Conservation (phyloP, 1,140 invertebrate species). For the Papilio helenus region DNA sequence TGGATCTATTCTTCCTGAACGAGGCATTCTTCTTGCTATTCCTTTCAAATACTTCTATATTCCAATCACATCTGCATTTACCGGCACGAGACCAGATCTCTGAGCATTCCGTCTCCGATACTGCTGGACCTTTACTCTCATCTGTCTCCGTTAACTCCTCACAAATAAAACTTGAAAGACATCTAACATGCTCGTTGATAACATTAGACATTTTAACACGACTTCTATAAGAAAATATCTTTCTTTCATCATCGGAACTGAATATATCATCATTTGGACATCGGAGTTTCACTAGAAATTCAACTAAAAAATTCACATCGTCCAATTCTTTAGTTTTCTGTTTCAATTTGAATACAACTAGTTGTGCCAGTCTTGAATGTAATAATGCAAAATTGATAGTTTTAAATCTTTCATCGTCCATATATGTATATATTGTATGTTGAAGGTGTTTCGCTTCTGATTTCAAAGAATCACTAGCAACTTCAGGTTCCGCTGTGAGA, state of each 20-base stretch:
- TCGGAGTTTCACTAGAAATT: conserved; percentile 65
- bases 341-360: conserved; percentile 83
- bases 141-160: conserved; percentile 69
- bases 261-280: conserved; percentile 80
- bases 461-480: conserved; percentile 80
- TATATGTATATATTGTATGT: conserved; percentile 86
- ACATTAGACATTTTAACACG: conserved; percentile 60
- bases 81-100: conserved; percentile 80
- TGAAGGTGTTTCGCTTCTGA: conserved; percentile 86
- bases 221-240: conserved; percentile 52
- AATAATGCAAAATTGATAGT: conserved; percentile 85
- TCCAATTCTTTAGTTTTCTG: conserved; percentile 67
- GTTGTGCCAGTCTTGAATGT: conserved; percentile 84
- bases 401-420: conserved; percentile 85
- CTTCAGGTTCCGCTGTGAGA: conserved; percentile 69
- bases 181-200: conserved; percentile 71
- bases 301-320: conserved; percentile 68
- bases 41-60: conserved; percentile 70
- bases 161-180: conserved; percentile 75
- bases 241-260: conserved; percentile 75
- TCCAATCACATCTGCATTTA: conserved; percentile 78
- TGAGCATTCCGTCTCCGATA: conserved; percentile 82
- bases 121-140: conserved; percentile 61
- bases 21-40: conserved; percentile 79
- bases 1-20: conserved; percentile 75